Conservation (phyloP, 2,888 invertebrate species). For the Watsonalla binaria region DNA sequence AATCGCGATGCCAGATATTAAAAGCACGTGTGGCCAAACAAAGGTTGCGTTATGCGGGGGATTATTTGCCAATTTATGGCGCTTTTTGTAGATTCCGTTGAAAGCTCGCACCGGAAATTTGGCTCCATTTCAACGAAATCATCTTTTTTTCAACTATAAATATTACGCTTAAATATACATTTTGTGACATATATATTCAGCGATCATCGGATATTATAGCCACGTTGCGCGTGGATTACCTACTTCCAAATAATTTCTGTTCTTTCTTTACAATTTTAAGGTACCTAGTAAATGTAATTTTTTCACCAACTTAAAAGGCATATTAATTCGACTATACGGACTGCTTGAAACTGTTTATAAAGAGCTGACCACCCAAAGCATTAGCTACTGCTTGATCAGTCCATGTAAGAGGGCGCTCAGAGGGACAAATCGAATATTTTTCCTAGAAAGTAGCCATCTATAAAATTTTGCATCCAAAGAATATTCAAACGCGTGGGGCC, state of each 20-base stretch:
- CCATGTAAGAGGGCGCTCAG: no score
- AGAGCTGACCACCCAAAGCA: no score
- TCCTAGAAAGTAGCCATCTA: no score
- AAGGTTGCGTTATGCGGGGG: constrained; percentile 78
- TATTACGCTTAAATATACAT: constrained; percentile 51
- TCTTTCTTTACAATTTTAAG: neutral
- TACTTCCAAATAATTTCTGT: neutral
- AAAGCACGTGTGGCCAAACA: constrained; percentile 79
- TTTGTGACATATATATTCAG: constrained; percentile 49
- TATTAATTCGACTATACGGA: no score
- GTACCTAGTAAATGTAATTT: no score
- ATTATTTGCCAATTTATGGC: constrained; percentile 79
- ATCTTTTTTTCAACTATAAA: constrained; percentile 74
- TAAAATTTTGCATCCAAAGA: no score
- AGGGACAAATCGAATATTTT: no score
- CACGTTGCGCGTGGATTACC: constrained; percentile 48
- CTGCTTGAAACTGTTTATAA: no score
- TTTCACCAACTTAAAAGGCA: no score
- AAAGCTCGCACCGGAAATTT: constrained; percentile 75
- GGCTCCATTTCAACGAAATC: constrained; percentile 77
- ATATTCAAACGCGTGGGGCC: no score
- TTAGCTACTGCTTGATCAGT: no score
- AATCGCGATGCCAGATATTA: constrained; percentile 61
- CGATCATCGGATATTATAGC: constrained; percentile 34
- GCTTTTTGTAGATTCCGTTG: constrained; percentile 76